Evolutionary conservation across 2,888 invertebrate species (phyloP).

Genomic region (Iselma pallidipennis): DNA sequence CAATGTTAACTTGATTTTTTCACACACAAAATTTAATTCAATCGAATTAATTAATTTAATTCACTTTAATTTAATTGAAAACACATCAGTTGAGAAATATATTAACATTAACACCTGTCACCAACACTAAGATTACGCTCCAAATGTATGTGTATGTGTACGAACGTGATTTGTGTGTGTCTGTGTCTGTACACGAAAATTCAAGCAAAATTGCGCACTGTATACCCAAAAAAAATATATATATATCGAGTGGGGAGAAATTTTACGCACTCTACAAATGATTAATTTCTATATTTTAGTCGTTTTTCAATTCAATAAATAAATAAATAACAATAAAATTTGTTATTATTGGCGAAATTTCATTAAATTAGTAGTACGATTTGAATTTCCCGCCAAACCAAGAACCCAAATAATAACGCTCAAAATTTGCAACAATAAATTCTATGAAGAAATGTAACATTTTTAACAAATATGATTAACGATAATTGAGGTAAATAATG

Average conservation of each 20-base stretch:
- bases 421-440: no score
- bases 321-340: neutral
- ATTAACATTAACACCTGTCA: constrained; percentile 20
- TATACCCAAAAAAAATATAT: constrained; percentile 8
- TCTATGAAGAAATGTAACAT: no score
- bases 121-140: constrained; percentile 13
- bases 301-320: no score
- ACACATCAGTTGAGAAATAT: neutral
- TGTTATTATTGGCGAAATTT: no score
- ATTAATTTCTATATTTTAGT: neutral
- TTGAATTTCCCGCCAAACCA: neutral
- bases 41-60: constrained; percentile 9
- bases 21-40: neutral
- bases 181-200: constrained; percentile 6
- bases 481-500: no score
- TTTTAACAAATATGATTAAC: no score
- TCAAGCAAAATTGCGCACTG: constrained; percentile 24
- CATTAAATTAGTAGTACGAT: neutral
- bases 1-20: constrained; percentile 3
- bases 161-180: neutral
- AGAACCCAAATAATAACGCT: neutral
- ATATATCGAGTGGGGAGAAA: constrained; percentile 15
- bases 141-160: neutral
- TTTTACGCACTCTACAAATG: constrained; percentile 9
- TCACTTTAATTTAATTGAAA: constrained; percentile 14